A percentile compares a stretch with the other conserved stretches of the same genome.
Conservation (phyloP, 2,113 vertebrate species). For the Heptranchias perlo region DNA sequence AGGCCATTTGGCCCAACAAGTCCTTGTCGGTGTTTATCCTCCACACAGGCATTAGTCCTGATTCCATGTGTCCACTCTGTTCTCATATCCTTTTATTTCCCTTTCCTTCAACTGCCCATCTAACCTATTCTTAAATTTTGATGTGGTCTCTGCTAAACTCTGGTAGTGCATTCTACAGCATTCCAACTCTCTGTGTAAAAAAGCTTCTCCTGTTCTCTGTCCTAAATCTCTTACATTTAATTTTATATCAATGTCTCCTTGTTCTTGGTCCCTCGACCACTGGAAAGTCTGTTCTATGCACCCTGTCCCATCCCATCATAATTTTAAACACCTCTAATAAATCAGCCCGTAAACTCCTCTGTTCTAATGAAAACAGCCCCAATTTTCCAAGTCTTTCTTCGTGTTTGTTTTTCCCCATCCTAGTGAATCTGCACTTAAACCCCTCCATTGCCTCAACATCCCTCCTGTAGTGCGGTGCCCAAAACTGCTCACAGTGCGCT, state of each 20-base stretch:
- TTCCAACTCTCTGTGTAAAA: background rate
- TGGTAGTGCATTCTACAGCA: background rate
- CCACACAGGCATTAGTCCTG: background rate
- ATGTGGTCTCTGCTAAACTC: background rate
- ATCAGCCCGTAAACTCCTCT: background rate
- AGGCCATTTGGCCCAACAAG: background rate
- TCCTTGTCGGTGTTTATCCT: background rate
- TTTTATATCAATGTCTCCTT: background rate
- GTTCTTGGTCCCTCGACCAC: background rate
- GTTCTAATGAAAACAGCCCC: background rate
- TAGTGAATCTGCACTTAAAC: background rate
- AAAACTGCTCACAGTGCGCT: background rate
- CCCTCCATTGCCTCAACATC: background rate
- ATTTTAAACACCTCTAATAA: background rate
- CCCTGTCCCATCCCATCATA: background rate
- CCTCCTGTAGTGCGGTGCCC: background rate
- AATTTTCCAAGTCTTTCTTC: background rate
- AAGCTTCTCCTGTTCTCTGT: background rate
- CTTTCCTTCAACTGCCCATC: background rate
- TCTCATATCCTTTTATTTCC: too few species aligned
- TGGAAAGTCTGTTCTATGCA: background rate
- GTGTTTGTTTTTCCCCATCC: background rate
- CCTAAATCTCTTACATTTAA: background rate
- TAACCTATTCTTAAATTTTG: background rate
- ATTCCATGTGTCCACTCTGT: background rate